These are phyloP conservation scores for Mergus octosetaceus DNA, from an alignment of 2,797 vertebrate species.

Conservation along the genomic window DNA sequence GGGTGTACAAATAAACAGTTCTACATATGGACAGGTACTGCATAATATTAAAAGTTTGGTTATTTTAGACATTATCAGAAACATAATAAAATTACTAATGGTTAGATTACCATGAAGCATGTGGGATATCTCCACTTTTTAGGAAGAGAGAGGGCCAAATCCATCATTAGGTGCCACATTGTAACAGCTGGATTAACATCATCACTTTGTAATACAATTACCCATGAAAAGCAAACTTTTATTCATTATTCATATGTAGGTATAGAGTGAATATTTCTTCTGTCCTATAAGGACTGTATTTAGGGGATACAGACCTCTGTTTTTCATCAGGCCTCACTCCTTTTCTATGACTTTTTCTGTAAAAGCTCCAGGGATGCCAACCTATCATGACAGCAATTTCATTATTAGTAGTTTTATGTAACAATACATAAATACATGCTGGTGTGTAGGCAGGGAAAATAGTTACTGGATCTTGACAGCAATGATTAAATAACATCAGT, in stretches of 20 bases:
- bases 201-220: neutral
- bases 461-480: neutral
- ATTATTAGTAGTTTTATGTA: neutral
- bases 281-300: neutral
- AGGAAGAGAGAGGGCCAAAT: neutral
- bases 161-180: neutral
- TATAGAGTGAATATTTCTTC: neutral
- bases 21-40: neutral
- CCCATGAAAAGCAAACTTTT: neutral
- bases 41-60: neutral
- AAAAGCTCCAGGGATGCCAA: neutral
- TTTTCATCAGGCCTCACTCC: neutral
- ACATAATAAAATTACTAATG: neutral
- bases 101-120: neutral
- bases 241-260: rapidly evolving
- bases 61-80: neutral
- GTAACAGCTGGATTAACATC: neutral
- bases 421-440: neutral
- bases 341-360: neutral
- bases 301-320: neutral
- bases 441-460: neutral
- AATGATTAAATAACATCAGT: neutral
- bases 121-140: neutral
- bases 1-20: neutral
- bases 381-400: neutral